phyloP scores from a whole-genome alignment of 2,797 vertebrate species.

The Salarias fasciatus region DNA sequence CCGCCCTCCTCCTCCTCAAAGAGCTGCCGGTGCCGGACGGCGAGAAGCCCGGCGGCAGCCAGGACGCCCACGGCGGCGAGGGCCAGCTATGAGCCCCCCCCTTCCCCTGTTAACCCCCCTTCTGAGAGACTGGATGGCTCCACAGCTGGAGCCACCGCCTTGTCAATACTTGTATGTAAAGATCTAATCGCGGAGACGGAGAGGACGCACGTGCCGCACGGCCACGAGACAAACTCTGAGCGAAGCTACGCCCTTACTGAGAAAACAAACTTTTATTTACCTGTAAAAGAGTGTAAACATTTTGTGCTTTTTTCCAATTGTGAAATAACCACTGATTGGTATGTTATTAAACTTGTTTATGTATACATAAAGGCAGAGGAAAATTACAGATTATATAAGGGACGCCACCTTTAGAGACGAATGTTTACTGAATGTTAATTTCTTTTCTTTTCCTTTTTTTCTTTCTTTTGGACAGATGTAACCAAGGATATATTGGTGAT shows the following conservation, averaged over 20 bases:
- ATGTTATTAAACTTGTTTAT: slow-evolving; percentile 97
- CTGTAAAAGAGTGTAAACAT: slow-evolving; percentile 99
- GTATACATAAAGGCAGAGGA: slow-evolving; percentile 93
- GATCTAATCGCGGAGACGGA: slow-evolving; percentile 94
- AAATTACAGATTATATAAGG: slow-evolving; percentile 97
- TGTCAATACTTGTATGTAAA: slow-evolving; percentile 99
- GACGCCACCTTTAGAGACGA: slow-evolving; percentile 95
- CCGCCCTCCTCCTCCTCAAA: slow-evolving; percentile 85
- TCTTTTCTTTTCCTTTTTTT: slow-evolving; percentile 79
- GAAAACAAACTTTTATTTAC: slow-evolving; percentile 95
- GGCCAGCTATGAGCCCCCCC: slow-evolving; percentile 89
- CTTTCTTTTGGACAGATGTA: slow-evolving; percentile 89
- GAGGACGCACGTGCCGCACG: slow-evolving; percentile 49
- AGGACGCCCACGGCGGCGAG: slow-evolving; percentile 88
- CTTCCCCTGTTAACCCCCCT: slow-evolving; percentile 33
- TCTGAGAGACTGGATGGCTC: slow-evolving; percentile 88
- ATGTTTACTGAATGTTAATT: slow-evolving; percentile 98
- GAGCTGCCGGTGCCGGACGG: slow-evolving; percentile 87
- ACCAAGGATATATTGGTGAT: slow-evolving; percentile 93
- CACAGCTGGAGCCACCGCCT: slow-evolving; percentile 92
- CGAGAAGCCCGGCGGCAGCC: slow-evolving; percentile 91
- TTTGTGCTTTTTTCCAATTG: slow-evolving; percentile 95
- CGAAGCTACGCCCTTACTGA: slow-evolving; percentile 92
- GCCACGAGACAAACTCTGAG: slow-evolving; percentile 76
- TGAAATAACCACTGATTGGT: slow-evolving; percentile 99